Evolutionary conservation across 2,888 invertebrate genomes (phyloP).

Genomic region (Oasisia sp.): DNA sequence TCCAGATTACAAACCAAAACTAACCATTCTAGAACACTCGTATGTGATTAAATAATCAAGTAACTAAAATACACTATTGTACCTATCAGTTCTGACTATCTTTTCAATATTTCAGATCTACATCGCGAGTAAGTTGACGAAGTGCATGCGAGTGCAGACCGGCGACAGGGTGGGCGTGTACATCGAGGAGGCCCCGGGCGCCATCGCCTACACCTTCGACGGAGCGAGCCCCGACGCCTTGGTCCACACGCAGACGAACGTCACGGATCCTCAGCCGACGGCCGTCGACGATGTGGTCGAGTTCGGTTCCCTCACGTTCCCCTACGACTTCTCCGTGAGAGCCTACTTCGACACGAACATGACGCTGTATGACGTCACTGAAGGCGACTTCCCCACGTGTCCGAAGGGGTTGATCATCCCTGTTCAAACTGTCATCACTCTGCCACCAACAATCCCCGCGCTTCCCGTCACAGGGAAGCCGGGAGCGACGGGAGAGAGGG

Average conservation of each 20-base stretch:
- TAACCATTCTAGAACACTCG: too few species aligned
- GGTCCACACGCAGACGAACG: not conserved
- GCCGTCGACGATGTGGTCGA: not conserved
- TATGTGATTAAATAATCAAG: too few species aligned
- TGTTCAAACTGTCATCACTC: not conserved
- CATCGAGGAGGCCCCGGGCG: not conserved
- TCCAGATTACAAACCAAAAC: too few species aligned
- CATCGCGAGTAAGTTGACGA: not conserved
- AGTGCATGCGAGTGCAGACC: not conserved
- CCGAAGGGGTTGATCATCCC: not conserved
- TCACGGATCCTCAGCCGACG: not conserved
- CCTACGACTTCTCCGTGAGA: not conserved
- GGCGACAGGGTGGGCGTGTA: not conserved
- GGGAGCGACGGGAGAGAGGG: not conserved
- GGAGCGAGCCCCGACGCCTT: not conserved
- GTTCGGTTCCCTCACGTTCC: not conserved
- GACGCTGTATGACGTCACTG: not conserved
- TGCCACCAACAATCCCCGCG: not conserved
- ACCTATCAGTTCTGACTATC: not conserved
- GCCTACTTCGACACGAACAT: not conserved
- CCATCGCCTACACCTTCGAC: constrained; percentile 1
- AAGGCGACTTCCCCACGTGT: not conserved
- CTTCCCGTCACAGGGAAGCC: not conserved
- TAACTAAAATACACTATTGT: not conserved
- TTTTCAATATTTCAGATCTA: not conserved